Percentiles rank a stretch among this genome's conserved stretches.
Conservation (phyloP, 2,113 vertebrate species). For the Siphamia tubifer region DNA sequence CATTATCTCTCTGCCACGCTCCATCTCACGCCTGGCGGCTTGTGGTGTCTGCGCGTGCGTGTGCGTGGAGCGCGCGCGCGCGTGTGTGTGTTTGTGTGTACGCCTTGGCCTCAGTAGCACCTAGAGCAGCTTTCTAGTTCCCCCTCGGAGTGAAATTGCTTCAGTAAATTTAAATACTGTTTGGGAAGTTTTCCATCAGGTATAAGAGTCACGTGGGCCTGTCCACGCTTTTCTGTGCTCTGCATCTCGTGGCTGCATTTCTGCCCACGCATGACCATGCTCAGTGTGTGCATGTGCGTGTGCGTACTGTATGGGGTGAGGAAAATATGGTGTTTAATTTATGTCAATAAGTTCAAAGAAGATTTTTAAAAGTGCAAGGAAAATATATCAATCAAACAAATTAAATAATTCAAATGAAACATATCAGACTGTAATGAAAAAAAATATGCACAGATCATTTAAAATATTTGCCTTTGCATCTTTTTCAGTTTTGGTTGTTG, state of each 20-base stretch:
- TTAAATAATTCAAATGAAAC: too few species aligned
- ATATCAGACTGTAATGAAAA: too few species aligned
- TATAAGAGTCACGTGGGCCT: too few species aligned
- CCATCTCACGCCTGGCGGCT: conserved; percentile 71
- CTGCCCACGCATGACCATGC: conserved; percentile 42
- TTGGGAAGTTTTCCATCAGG: conserved; percentile 39
- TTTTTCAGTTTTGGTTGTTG: too few species aligned
- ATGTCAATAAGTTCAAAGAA: too few species aligned
- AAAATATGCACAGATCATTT: too few species aligned
- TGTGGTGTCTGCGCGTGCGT: conserved; percentile 32
- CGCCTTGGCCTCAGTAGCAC: conserved; percentile 13
- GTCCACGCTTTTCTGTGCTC: neutral
- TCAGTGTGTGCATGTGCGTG: neutral
- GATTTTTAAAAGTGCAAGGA: too few species aligned
- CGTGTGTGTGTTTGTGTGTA: neutral
- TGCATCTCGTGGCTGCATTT: conserved; percentile 38
- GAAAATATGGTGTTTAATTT: too few species aligned
- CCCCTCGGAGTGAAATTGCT: conserved; percentile 10
- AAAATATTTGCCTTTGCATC: too few species aligned
- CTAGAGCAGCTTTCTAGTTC: conserved; percentile 6
- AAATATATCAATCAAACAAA: too few species aligned
- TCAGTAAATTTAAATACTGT: conserved; percentile 34
- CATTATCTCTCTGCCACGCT: conserved; percentile 76
- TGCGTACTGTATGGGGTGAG: neutral
- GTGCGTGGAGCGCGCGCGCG: too few species aligned